A percentile compares a stretch with the other conserved stretches of the same genome.
These are phyloP conservation scores for Ophioninae sp. DNA, from an alignment of 2,888 invertebrate genomes.

Conservation along the genomic window DNA sequence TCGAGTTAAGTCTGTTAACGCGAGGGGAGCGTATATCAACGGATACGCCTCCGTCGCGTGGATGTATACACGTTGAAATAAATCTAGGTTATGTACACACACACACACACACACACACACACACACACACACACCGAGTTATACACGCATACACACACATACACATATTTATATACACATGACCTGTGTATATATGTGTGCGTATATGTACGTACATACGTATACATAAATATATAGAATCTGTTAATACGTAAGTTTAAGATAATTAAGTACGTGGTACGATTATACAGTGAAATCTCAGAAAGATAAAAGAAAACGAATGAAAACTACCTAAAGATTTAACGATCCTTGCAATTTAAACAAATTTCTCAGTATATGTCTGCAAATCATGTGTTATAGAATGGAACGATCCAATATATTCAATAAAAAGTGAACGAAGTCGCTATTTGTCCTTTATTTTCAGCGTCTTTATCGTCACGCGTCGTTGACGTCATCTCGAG, in stretches of 20 bases:
- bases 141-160: constrained; percentile 62
- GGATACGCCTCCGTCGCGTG: constrained; percentile 66
- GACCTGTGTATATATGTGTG: constrained; percentile 55
- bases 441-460: constrained; percentile 26
- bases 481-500: neutral
- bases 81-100: constrained; percentile 68
- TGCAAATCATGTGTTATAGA: constrained; percentile 78
- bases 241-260: constrained; percentile 76
- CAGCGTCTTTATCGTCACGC: constrained; percentile 14
- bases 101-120: constrained; percentile 36
- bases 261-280: constrained; percentile 69
- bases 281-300: constrained; percentile 72
- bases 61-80: constrained; percentile 48
- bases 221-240: constrained; percentile 68
- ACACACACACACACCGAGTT: constrained; percentile 57
- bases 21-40: constrained; percentile 26
- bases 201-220: constrained; percentile 58
- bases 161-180: constrained; percentile 49
- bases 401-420: constrained; percentile 74
- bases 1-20: constrained; percentile 46
- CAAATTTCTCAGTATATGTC: constrained; percentile 78
- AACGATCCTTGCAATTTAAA: constrained; percentile 75
- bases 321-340: constrained; percentile 74
- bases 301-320: constrained; percentile 56
- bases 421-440: constrained; percentile 76